Conservation (phyloP, 2,888 invertebrate species). For the Apodemia duryi region DNA sequence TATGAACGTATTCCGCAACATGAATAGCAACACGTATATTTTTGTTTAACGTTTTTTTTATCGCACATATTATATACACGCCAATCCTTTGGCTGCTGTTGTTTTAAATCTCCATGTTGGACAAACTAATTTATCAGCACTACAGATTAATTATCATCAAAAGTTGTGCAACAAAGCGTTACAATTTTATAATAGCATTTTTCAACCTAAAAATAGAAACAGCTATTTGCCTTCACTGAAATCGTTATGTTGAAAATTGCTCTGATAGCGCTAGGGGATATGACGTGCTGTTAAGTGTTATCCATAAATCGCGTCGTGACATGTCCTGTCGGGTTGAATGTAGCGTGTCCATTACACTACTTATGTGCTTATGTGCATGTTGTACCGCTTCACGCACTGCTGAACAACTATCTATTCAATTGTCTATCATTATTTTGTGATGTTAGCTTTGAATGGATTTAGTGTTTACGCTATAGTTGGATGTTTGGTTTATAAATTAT, state of each 20-base stretch:
- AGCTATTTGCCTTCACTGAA: slow-evolving; percentile 17
- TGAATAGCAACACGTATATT: too few species aligned
- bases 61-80: too few species aligned
- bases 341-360: slow-evolving; percentile 46
- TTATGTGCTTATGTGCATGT: slow-evolving; percentile 24
- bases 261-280: slow-evolving; percentile 30
- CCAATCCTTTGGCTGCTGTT: too few species aligned
- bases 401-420: slow-evolving; percentile 20
- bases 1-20: too few species aligned
- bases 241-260: slow-evolving; percentile 13
- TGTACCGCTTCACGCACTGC: slow-evolving; percentile 25
- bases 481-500: background rate
- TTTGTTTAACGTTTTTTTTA: too few species aligned
- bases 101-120: too few species aligned
- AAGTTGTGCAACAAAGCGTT: background rate
- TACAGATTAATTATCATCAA: background rate
- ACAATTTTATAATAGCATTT: background rate
- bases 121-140: too few species aligned
- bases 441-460: slow-evolving; percentile 18
- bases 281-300: slow-evolving; percentile 62
- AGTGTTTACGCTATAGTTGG: background rate
- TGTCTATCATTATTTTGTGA: slow-evolving; percentile 21
- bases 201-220: slow-evolving; percentile 7
- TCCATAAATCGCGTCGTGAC: slow-evolving; percentile 57
- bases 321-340: slow-evolving; percentile 50